Evolutionary conservation across 2,797 vertebrate genomes (phyloP).

Genomic region (Pristis pectinata): DNA sequence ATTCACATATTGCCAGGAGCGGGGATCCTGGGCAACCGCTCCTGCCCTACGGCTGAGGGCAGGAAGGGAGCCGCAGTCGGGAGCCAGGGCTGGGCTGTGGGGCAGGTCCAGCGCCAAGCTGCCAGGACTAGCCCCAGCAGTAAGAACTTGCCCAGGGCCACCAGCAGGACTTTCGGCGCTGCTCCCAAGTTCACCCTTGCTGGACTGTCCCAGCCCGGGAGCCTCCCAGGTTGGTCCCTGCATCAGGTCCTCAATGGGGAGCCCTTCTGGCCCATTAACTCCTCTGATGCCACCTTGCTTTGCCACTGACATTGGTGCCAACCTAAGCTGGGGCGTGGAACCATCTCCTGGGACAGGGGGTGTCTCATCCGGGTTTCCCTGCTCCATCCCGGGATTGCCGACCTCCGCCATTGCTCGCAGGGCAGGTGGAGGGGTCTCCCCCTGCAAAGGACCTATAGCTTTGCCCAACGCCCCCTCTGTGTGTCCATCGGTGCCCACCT

Average conservation of each 20-base stretch:
- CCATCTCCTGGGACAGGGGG: no score
- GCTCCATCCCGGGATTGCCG: no score
- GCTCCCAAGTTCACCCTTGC: not conserved
- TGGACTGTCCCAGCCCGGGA: not conserved
- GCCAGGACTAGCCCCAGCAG: no score
- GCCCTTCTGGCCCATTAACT: not conserved
- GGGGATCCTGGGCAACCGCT: not conserved
- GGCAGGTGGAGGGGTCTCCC: not conserved
- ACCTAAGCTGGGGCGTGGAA: no score
- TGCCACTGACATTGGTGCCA: not conserved
- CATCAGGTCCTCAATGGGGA: not conserved
- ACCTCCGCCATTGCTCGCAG: not conserved
- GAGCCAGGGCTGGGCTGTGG: not conserved
- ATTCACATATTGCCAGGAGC: not conserved
- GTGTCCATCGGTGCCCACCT: not conserved
- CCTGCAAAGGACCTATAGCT: not conserved
- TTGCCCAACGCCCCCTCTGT: not conserved
- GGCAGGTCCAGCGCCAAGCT: no score
- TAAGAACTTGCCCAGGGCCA: no score
- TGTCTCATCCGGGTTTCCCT: no score
- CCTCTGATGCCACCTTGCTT: not conserved
- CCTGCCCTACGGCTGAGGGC: no score
- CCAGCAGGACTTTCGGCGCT: not conserved
- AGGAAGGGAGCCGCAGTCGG: not conserved
- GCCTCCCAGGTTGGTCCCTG: not conserved